phyloP scores from a whole-genome alignment of 2,888 invertebrate species.

The Nephrocerus scutellatus region DNA sequence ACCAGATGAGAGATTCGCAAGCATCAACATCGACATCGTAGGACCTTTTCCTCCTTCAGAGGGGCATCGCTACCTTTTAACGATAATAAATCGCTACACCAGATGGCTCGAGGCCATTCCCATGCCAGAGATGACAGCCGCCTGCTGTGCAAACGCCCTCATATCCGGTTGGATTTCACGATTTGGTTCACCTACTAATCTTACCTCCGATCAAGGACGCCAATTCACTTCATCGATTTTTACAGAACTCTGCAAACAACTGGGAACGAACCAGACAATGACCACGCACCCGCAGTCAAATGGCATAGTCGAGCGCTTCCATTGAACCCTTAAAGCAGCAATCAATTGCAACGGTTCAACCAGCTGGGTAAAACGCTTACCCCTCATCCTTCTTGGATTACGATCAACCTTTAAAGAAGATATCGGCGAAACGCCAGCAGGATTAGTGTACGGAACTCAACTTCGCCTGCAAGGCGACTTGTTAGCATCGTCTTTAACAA shows the following conservation, averaged over 20 bases:
- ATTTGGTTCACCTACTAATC: neutral
- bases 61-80: neutral
- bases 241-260: neutral
- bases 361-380: no score
- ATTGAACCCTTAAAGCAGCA: constrained; percentile 3
- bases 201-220: constrained; percentile 6
- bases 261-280: constrained; percentile 6
- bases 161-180: constrained; percentile 3
- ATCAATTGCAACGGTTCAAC: neutral
- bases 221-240: constrained; percentile 8
- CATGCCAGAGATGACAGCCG: neutral
- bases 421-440: no score
- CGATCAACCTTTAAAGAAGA: no score
- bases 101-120: neutral
- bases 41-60: constrained; percentile 2
- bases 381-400: no score
- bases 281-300: constrained; percentile 5
- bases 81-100: neutral
- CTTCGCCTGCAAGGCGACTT: no score
- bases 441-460: no score
- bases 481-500: no score
- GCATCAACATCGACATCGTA: no score
- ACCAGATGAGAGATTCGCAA: neutral
- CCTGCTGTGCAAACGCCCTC: constrained; percentile 2
- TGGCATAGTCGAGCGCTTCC: constrained; percentile 6